Evolutionary conservation across 2,113 vertebrate species (phyloP).

Genomic region (Carettochelys insculpta): DNA sequence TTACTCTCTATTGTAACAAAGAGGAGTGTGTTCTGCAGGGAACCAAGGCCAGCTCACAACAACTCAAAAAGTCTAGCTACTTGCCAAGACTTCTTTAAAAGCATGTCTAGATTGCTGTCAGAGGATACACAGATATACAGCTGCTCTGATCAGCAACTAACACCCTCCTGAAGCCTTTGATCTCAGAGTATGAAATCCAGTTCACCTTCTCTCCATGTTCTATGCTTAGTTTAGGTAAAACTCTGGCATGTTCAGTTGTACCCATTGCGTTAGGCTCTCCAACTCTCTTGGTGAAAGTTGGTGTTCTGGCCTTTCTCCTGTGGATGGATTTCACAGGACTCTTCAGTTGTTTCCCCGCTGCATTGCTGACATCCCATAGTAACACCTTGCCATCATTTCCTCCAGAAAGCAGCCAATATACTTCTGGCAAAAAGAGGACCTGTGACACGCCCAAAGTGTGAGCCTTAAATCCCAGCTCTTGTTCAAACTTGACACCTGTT

Average conservation of each 20-base stretch:
- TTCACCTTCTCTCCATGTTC: conserved; percentile 93
- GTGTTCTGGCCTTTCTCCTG: conserved; percentile 78
- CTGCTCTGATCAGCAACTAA: conserved; percentile 92
- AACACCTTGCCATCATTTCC: conserved; percentile 91
- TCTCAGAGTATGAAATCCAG: conserved; percentile 84
- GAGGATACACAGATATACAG: conserved; percentile 82
- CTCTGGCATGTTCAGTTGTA: conserved; percentile 8
- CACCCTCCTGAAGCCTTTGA: conserved; percentile 84
- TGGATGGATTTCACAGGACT: conserved; percentile 68
- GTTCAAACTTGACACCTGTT: conserved; percentile 83
- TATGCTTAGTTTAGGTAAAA: conserved; percentile 83
- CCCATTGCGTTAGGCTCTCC: conserved; percentile 22
- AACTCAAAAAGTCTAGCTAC: background rate
- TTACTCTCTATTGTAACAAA: background rate
- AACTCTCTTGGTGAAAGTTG: conserved; percentile 54
- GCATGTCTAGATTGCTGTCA: conserved; percentile 68
- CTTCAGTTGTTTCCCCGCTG: conserved; percentile 73
- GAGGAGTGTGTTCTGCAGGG: background rate
- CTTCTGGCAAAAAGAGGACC: conserved; percentile 87
- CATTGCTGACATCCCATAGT: conserved; percentile 87
- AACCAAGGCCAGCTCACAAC: background rate
- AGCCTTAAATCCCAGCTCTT: conserved; percentile 80
- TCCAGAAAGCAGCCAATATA: conserved; percentile 86
- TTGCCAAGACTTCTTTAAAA: background rate
- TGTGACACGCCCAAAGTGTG: conserved; percentile 90